Evolutionary conservation across 2,797 vertebrate species (phyloP).

Genomic region (Sardinella longiceps): DNA sequence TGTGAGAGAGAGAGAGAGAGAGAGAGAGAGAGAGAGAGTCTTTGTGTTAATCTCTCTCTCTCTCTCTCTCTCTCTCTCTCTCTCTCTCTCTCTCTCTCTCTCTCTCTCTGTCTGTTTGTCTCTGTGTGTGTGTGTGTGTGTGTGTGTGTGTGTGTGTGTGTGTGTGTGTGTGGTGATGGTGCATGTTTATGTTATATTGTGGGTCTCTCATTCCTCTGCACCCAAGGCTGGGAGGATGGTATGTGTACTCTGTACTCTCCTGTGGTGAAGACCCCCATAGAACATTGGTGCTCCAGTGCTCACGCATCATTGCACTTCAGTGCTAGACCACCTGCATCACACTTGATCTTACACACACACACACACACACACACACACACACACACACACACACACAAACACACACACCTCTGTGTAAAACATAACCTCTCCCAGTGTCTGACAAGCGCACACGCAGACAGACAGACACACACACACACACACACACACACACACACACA

Average conservation of each 20-base stretch:
- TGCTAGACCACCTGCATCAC: not conserved
- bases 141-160: not conserved
- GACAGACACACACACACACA: no score
- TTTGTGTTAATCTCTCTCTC: no score
- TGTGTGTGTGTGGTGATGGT: not conserved
- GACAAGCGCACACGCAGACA: no score
- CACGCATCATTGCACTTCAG: not conserved
- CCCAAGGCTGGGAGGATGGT: not conserved
- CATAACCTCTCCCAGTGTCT: not conserved
- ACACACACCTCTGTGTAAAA: not conserved
- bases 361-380: not conserved
- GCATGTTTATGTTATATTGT: slow-evolving; percentile 10
- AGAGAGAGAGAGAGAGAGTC: not conserved
- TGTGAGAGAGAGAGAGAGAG: not conserved
- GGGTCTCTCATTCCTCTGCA: not conserved
- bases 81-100: no score
- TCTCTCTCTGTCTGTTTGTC: no score
- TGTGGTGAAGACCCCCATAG: not conserved
- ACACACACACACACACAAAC: not conserved
- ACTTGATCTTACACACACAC: not conserved
- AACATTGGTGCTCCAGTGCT: not conserved
- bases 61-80: no score
- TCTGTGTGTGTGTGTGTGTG: no score
- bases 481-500: no score
- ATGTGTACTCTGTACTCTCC: not conserved